Percentiles rank a stretch among this genome's conserved stretches.
Conservation (phyloP, 2,113 vertebrate species). For the Bothrops jararaca region DNA sequence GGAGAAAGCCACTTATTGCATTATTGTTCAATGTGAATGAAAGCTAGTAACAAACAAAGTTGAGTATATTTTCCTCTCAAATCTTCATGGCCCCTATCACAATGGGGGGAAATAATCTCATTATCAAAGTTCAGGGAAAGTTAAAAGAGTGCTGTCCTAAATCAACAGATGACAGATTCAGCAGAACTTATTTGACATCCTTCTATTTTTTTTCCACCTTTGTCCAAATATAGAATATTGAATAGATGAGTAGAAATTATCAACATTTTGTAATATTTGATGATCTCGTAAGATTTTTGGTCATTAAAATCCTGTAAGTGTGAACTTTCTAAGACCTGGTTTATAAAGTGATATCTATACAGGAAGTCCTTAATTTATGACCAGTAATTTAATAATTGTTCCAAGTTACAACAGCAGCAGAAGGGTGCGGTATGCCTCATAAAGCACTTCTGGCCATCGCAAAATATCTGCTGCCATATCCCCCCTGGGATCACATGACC, state of each 20-base stretch:
- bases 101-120: neutral
- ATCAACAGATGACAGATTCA: neutral
- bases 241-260: neutral
- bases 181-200: neutral
- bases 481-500: neutral
- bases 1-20: conserved; percentile 18
- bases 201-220: neutral
- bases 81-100: neutral
- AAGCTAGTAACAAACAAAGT: conserved; percentile 15
- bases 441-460: neutral
- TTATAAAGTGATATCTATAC: neutral
- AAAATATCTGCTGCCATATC: neutral
- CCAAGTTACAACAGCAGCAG: neutral
- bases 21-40: conserved; percentile 15
- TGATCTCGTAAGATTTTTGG: neutral
- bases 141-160: neutral
- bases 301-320: neutral
- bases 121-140: neutral
- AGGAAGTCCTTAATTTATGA: neutral
- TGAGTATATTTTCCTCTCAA: conserved; percentile 10
- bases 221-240: neutral
- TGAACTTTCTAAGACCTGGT: neutral
- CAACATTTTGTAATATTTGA: neutral
- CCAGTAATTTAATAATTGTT: neutral
- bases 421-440: neutral